A percentile compares a stretch with the other conserved stretches of the same genome.
phyloP scores from a whole-genome alignment of 1,140 invertebrate genomes.

The Ips typographus region DNA sequence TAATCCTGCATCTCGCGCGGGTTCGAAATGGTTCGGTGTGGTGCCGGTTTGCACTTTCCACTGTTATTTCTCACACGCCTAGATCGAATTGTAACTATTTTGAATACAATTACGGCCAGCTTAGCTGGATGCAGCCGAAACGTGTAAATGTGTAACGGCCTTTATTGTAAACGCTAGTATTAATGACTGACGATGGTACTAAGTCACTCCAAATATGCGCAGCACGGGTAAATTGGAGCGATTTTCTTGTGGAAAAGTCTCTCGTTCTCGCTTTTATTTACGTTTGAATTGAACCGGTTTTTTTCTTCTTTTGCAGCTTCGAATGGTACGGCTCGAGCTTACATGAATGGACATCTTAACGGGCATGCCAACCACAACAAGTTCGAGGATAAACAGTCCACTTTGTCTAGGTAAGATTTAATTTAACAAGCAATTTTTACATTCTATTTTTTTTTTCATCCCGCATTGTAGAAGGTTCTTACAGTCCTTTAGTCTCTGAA shows the following conservation, averaged over 20 bases:
- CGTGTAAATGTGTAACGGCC: conserved; percentile 33
- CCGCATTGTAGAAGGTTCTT: too few species aligned
- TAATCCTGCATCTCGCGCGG: background rate
- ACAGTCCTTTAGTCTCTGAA: too few species aligned
- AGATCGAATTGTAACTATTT: conserved; percentile 18
- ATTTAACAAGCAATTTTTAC: too few species aligned
- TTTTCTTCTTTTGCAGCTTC: conserved; percentile 43
- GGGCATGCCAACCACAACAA: conserved; percentile 38
- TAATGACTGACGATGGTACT: conserved; percentile 23
- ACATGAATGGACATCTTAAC: conserved; percentile 51
- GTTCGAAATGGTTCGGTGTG: background rate
- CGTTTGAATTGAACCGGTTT: background rate
- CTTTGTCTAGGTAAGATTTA: conserved; percentile 50
- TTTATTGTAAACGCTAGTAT: conserved; percentile 27
- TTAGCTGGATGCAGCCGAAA: conserved; percentile 7
- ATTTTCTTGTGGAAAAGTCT: background rate
- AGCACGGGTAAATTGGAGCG: conserved; percentile 1
- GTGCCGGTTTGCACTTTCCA: background rate
- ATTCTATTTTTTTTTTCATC: too few species aligned
- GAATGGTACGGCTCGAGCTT: conserved; percentile 48
- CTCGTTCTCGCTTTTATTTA: too few species aligned
- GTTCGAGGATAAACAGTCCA: conserved; percentile 53
- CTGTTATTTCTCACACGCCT: conserved; percentile 11
- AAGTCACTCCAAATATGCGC: conserved; percentile 20
- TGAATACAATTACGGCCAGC: conserved; percentile 28